These are phyloP conservation scores for Catharus fuscescens DNA, from an alignment of 2,113 vertebrate genomes.

Conservation along the genomic window DNA sequence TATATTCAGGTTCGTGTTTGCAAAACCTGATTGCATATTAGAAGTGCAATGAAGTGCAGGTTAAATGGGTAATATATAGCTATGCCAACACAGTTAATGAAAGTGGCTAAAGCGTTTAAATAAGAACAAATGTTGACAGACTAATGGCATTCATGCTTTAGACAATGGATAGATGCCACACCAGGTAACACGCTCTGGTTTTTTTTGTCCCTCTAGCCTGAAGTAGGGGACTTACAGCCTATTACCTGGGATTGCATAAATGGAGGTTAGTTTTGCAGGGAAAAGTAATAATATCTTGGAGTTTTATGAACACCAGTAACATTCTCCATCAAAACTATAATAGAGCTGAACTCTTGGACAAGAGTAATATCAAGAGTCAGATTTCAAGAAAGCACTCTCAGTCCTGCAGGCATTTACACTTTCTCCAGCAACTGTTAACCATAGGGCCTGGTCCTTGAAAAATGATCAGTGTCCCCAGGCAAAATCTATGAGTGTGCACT, in stretches of 20 bases:
- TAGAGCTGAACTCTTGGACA: not conserved
- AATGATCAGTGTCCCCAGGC: not conserved
- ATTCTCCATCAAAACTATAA: not conserved
- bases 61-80: conserved; percentile 64
- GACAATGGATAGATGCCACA: not conserved
- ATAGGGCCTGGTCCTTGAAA: not conserved
- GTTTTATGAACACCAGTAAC: not conserved
- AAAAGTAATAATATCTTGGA: not conserved
- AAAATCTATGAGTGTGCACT: not conserved
- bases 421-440: not conserved
- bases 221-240: not conserved
- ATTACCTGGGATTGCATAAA: not conserved
- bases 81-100: conserved; percentile 59
- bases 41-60: conserved; percentile 28
- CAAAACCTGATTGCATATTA: conserved; percentile 29
- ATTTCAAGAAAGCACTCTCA: not conserved
- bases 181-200: not conserved
- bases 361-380: not conserved
- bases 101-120: conserved; percentile 66
- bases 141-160: conserved; percentile 46
- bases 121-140: conserved; percentile 35
- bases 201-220: not conserved
- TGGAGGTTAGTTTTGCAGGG: not conserved
- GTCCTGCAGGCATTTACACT: not conserved
- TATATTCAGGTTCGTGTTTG: conserved; percentile 14